Percentiles rank a stretch among this genome's conserved stretches.
These are phyloP conservation scores for Agrotis puta DNA, from an alignment of 2,888 invertebrate genomes.

Conservation along the genomic window DNA sequence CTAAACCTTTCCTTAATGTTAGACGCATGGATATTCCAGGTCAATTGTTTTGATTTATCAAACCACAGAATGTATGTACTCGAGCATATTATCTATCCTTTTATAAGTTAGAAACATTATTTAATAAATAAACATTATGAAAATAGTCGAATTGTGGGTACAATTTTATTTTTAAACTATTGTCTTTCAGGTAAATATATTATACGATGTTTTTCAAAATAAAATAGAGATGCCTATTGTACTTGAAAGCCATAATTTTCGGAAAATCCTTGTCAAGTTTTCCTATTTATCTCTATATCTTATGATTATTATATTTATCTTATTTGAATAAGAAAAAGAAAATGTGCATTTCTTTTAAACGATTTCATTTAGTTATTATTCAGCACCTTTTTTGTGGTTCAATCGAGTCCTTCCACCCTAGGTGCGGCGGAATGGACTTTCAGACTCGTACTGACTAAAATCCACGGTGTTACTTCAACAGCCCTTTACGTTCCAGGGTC, in stretches of 20 bases:
- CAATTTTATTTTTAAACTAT: not conserved
- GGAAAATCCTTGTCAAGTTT: not conserved
- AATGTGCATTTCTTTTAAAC: no score
- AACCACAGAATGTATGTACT: conserved; percentile 2
- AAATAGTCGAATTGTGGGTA: not conserved
- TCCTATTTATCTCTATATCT: no score
- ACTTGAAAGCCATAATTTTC: not conserved
- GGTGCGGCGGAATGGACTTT: no score
- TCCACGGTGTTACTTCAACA: no score
- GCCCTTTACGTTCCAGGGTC: no score
- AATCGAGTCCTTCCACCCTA: no score
- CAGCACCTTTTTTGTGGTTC: no score
- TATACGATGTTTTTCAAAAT: not conserved
- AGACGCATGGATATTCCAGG: conserved; percentile 13
- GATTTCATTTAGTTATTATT: no score
- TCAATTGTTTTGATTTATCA: conserved; percentile 2
- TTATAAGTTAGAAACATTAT: not conserved
- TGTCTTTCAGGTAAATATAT: not conserved
- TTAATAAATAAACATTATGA: not conserved
- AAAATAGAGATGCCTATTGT: not conserved
- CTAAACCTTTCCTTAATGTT: conserved; percentile 16
- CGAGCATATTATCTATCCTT: not conserved
- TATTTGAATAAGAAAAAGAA: no score
- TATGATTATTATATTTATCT: no score
- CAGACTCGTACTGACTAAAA: no score